These are phyloP conservation scores for Apostichopus japonicus DNA, from an alignment of 35 echinoderm and acorn worm species.

Conservation along the genomic window DNA sequence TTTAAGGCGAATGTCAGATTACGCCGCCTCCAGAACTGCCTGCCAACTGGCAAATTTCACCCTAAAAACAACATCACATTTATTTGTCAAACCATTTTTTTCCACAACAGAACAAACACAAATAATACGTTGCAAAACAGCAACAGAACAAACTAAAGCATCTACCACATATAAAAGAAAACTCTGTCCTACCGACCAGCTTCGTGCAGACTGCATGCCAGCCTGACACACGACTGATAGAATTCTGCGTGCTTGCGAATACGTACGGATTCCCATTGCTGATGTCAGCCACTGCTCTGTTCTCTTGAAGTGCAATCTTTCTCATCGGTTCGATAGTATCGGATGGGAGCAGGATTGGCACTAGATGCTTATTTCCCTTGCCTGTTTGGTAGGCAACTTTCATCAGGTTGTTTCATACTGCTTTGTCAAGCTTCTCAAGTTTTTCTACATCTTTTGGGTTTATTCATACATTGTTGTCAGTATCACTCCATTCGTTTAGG, in stretches of 20 bases:
- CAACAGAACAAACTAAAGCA: no score
- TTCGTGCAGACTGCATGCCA: constrained; percentile 68
- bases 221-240: constrained; percentile 65
- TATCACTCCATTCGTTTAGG: constrained; percentile 42
- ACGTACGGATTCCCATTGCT: constrained; percentile 30
- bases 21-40: no score
- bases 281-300: neutral
- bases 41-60: no score
- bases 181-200: no score
- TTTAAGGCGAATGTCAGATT: no score
- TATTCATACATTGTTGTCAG: constrained; percentile 41
- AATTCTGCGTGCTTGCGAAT: constrained; percentile 36
- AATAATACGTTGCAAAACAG: no score
- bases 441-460: constrained; percentile 24
- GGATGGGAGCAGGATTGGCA: constrained; percentile 59
- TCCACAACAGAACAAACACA: no score
- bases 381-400: constrained; percentile 54
- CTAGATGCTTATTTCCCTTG: constrained; percentile 51
- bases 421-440: constrained; percentile 18
- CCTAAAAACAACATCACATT: no score
- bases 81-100: no score
- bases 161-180: no score
- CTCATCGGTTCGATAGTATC: constrained; percentile 49
- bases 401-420: neutral
- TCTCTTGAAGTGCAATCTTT: constrained; percentile 26